Conservation (phyloP, 2,797 vertebrate genomes). For the Hyperoplus immaculatus region DNA sequence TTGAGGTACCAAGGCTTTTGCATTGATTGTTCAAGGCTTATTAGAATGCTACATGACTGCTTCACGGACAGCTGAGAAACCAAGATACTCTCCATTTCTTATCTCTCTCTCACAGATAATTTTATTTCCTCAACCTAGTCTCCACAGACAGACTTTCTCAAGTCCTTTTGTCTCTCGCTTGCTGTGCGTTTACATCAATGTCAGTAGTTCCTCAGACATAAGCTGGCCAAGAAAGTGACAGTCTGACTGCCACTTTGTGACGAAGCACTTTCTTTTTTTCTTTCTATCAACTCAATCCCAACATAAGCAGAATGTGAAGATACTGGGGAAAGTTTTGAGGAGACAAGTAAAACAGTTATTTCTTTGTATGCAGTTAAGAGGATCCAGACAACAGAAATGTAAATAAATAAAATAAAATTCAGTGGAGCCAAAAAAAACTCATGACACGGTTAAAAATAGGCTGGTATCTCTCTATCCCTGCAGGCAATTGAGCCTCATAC, state of each 20-base stretch:
- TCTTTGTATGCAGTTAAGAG: slow-evolving; percentile 35
- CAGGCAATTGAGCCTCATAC: slow-evolving; percentile 20
- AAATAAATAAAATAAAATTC: not conserved
- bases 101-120: slow-evolving; percentile 37
- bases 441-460: slow-evolving; percentile 24
- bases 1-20: not conserved
- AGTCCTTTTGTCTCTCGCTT: slow-evolving; percentile 38
- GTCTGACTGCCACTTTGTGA: slow-evolving; percentile 16
- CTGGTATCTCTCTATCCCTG: slow-evolving; percentile 16
- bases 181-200: slow-evolving; percentile 29
- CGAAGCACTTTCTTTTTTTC: slow-evolving; percentile 3
- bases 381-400: slow-evolving; percentile 21
- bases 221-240: slow-evolving; percentile 1
- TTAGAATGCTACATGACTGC: slow-evolving; percentile 35
- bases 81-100: slow-evolving; percentile 38
- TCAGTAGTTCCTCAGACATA: slow-evolving; percentile 15
- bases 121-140: slow-evolving; percentile 32
- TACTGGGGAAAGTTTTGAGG: not conserved
- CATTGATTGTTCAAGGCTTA: slow-evolving; percentile 14
- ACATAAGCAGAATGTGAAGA: slow-evolving; percentile 17
- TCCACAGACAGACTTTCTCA: slow-evolving; percentile 12
- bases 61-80: slow-evolving; percentile 37
- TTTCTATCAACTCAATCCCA: slow-evolving; percentile 4
- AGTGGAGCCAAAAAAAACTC: slow-evolving; percentile 12
- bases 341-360: slow-evolving; percentile 19